Evolutionary conservation across 2,113 vertebrate genomes (phyloP).

Genomic region (Crotalus viridis): DNA sequence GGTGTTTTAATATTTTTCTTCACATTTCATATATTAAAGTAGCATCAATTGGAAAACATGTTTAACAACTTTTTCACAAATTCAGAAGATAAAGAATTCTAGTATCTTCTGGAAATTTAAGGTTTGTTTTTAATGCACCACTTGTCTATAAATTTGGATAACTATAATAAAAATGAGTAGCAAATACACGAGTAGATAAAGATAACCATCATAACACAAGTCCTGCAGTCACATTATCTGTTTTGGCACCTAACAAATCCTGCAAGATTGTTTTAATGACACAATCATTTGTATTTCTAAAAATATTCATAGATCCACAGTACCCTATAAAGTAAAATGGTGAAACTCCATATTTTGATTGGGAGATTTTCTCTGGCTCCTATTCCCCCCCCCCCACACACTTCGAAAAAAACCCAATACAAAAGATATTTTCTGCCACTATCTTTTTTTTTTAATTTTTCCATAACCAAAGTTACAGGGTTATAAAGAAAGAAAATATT

Average conservation of each 20-base stretch:
- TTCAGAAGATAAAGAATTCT: not conserved
- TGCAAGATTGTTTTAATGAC: not conserved
- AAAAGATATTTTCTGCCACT: not conserved
- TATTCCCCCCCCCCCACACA: not conserved
- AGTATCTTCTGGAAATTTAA: not conserved
- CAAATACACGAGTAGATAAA: not conserved
- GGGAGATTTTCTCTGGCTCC: not conserved
- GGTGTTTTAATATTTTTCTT: not conserved
- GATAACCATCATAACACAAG: not conserved
- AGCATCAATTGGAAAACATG: not conserved
- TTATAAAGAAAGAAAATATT: not conserved
- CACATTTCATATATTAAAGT: not conserved
- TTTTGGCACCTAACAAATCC: not conserved
- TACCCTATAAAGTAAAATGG: not conserved
- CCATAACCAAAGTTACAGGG: not conserved
- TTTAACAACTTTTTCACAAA: not conserved
- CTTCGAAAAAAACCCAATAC: accelerated
- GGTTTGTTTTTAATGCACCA: not conserved
- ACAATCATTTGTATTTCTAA: not conserved
- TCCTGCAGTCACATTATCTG: not conserved
- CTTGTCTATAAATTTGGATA: not conserved
- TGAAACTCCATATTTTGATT: not conserved
- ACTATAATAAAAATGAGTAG: not conserved
- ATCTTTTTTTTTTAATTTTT: not conserved
- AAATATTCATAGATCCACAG: not conserved